Evolutionary conservation across 2,888 invertebrate species (phyloP).

Genomic region (Gortyna flavago): DNA sequence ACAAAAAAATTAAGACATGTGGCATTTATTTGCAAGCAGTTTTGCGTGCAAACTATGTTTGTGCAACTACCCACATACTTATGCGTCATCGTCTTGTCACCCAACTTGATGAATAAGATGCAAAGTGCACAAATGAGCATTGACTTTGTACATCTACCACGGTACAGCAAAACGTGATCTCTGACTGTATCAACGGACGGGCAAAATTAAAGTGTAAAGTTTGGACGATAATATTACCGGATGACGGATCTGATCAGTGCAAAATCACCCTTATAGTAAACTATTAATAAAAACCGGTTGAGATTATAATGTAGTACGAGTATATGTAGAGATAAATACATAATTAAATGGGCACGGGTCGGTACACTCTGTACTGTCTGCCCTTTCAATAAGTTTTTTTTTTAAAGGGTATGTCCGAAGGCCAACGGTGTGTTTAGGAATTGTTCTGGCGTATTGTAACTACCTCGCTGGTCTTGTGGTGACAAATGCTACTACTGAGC

Average conservation of each 20-base stretch:
- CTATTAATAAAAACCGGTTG: slow-evolving; percentile 21
- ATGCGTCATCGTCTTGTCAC: not conserved
- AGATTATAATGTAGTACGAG: slow-evolving; percentile 3
- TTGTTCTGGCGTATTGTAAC: not conserved
- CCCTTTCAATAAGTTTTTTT: not conserved
- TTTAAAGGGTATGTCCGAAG: slow-evolving; percentile 2
- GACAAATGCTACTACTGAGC: too few relatives aligned
- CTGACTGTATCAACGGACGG: not conserved
- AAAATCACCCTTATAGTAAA: slow-evolving; percentile 19
- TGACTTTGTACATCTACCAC: not conserved
- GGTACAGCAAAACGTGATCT: not conserved
- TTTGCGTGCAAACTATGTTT: not conserved
- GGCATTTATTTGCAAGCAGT: not conserved
- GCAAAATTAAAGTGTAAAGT: not conserved
- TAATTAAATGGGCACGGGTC: slow-evolving; percentile 26
- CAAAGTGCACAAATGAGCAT: not conserved
- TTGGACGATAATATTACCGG: not conserved
- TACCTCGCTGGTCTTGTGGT: too few relatives aligned
- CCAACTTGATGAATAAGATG: not conserved
- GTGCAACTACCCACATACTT: not conserved
- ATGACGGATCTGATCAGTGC: slow-evolving; percentile 5
- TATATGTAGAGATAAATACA: slow-evolving; percentile 20
- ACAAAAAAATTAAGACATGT: not conserved
- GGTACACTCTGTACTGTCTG: not conserved
- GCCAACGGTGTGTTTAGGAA: not conserved